phyloP scores from a whole-genome alignment of 2,888 invertebrate species.

The Ctenicera cuprea region DNA sequence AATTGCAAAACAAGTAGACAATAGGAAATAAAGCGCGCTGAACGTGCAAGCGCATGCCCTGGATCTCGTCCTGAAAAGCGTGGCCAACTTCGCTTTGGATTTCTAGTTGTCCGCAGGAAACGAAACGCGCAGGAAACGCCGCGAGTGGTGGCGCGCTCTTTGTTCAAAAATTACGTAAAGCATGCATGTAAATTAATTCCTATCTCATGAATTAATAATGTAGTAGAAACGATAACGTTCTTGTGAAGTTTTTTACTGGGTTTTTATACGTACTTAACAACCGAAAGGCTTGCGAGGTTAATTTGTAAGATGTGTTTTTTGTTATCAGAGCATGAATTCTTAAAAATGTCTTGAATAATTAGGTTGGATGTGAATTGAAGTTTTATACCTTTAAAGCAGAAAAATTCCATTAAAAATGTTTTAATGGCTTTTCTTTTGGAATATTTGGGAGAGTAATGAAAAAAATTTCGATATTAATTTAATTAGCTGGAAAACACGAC shows the following conservation, averaged over 20 bases:
- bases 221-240: background rate
- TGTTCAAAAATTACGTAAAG: slow-evolving; percentile 35
- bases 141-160: slow-evolving; percentile 37
- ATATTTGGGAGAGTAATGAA: no score
- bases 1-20: slow-evolving; percentile 48
- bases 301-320: no score
- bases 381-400: no score
- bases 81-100: slow-evolving; percentile 39
- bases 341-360: no score
- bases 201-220: slow-evolving; percentile 22
- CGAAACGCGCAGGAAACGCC: slow-evolving; percentile 44
- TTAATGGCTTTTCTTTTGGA: no score
- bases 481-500: no score
- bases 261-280: background rate
- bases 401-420: no score
- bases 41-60: slow-evolving; percentile 45
- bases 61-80: slow-evolving; percentile 43
- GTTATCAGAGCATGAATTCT: no score
- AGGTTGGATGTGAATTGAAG: no score
- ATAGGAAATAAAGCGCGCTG: slow-evolving; percentile 39
- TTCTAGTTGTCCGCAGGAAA: slow-evolving; percentile 45
- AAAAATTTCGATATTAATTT: no score
- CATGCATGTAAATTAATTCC: slow-evolving; percentile 21
- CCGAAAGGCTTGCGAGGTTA: no score
- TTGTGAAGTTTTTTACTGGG: slow-evolving; percentile 19